A percentile compares a stretch with the other conserved stretches of the same genome.
phyloP scores from a whole-genome alignment of 2,797 vertebrate species.

The Todus mexicanus region DNA sequence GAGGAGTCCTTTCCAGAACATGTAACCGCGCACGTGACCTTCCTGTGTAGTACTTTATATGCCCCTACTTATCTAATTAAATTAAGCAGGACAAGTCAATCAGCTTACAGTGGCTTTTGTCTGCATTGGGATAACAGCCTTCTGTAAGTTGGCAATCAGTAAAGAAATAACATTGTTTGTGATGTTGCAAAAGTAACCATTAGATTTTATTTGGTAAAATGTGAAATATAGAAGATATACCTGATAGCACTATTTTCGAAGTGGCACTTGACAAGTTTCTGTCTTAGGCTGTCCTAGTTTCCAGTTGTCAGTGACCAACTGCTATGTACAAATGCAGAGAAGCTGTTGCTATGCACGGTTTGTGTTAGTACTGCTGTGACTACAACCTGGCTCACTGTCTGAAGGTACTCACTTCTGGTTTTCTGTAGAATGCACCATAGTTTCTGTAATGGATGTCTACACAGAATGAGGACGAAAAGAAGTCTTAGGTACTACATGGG shows the following conservation, averaged over 20 bases:
- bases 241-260: neutral
- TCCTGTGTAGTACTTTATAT: neutral
- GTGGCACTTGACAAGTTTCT: neutral
- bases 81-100: neutral
- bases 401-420: neutral
- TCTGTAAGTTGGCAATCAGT: neutral
- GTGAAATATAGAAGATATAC: neutral
- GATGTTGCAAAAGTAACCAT: neutral
- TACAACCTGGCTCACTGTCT: rapidly evolving
- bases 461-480: neutral
- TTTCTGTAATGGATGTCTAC: neutral
- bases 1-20: neutral
- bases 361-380: neutral
- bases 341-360: neutral
- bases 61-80: neutral
- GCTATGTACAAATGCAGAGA: neutral
- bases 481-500: neutral
- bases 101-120: neutral
- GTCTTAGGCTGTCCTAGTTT: neutral
- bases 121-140: neutral
- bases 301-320: neutral
- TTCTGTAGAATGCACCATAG: neutral
- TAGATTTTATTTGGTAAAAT: neutral
- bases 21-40: rapidly evolving
- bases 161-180: neutral